Evolutionary conservation across 2,113 vertebrate species (phyloP), one percentile per base, ranked within the genome.

Genomic region (Piaya cayana): DNA sequence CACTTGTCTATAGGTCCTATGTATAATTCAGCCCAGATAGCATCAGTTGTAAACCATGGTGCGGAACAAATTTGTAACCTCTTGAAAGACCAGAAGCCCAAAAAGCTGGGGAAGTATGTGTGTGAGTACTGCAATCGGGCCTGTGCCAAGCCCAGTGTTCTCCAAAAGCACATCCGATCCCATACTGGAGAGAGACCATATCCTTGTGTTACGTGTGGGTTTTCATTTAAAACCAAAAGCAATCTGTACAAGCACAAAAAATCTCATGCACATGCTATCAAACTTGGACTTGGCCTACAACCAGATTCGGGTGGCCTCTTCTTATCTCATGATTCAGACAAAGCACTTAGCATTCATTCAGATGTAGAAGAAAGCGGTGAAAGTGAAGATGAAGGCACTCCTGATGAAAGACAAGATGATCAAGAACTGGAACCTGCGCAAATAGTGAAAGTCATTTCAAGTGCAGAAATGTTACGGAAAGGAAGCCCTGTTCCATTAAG

Each of bases 161-260:
- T 99, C 89, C 97, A 99, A 59, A 99, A 99, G 98, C 99, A 99
- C 92, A 99, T 99, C 92, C 97, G 99, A 86, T 99, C 99, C 72
- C 99, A 99, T 97, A 99, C 99, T 7, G 99, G 99, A 71, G 99
- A 99, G 90, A 98, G 99, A 36, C 99, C 99, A 0, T 99, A 99
- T 91, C 99, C 99, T 39, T 99, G 99, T 92, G 98, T 99, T 70
- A 99, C 99, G 0, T 99, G 99, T 92, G 99, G 99, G n/a, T 99
- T 99, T 97, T 99, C 99, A 0, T 99, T 99, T 97, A 99, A 99
- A 97, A 99, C 99, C 87, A 99, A 99, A 98, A 99, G 99, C 96
- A 99, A 99, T 95, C 97, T 99, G 59, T 99, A 99, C 96, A 99
- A 99, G 98, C 99, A 99, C 98, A 99, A 99, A 97, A 99, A 99